These are phyloP conservation scores for Armadillidium nasatum DNA, from an alignment of 1,140 invertebrate species.

Conservation along the genomic window DNA sequence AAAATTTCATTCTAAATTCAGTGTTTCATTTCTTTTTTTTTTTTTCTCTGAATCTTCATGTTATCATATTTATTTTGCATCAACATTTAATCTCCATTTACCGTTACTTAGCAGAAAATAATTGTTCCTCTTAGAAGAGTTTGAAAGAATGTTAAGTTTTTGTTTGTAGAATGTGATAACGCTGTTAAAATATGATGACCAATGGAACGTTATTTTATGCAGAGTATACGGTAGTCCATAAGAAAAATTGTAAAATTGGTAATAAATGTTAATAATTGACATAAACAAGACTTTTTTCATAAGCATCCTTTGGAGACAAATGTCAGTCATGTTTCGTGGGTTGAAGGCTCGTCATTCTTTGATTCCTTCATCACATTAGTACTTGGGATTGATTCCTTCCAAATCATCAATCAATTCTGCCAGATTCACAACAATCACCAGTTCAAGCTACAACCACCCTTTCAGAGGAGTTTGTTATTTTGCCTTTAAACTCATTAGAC, in stretches of 20 bases:
- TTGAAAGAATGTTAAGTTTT: no score
- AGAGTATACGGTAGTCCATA: neutral
- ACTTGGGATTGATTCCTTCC: neutral
- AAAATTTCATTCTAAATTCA: no score
- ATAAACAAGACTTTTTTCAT: neutral
- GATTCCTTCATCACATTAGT: conserved; percentile 9
- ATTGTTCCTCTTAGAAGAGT: no score
- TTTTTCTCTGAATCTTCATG: no score
- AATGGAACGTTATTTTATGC: no score
- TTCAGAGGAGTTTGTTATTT: neutral
- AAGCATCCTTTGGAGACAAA: conserved; percentile 1
- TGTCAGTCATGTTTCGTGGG: neutral
- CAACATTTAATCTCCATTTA: no score
- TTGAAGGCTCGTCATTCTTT: neutral
- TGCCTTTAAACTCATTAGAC: neutral
- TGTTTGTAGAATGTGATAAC: neutral
- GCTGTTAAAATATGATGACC: neutral
- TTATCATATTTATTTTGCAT: no score
- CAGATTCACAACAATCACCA: conserved; percentile 1
- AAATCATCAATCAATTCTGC: no score
- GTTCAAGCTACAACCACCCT: neutral
- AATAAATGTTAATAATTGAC: conserved; percentile 9
- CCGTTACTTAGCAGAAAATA: no score
- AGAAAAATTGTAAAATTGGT: conserved; percentile 9
- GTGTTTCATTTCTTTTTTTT: no score